Evolutionary conservation across 2,113 vertebrate genomes (phyloP), one percentile per base, ranked within the genome.

Genomic region (Chamaea fasciata): DNA sequence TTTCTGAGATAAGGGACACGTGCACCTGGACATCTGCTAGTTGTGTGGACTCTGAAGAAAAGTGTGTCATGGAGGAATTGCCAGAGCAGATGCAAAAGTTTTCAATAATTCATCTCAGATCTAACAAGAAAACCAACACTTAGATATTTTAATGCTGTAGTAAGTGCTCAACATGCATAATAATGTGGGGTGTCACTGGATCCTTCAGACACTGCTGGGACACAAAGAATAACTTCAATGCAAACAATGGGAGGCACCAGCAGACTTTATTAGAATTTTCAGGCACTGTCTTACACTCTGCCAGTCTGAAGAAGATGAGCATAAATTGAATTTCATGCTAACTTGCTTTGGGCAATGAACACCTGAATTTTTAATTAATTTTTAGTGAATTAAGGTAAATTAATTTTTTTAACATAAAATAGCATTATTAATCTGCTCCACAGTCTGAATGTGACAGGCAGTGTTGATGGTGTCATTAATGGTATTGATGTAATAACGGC

Each of bases 311-410:
- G 47, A 55, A 94, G 80, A 94, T 87, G 64, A 95, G 41, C n/a
- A 46, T 39, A 94, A 96, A 96, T 81, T 92, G 80, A 96, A 97
- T 96, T 95, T 96, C 83, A 94, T 83, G 92, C 90, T 95, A 86
- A 86, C 46, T 91, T 94, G 87, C 83, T 88, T 41, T 90, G 44
- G 52, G 80, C 78, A 91, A 92, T 69, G 23, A 83, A 39, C 23
- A 74, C 33, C 56, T 9, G 21, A 80, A 41, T 83, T 95, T 96
- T 94, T 81, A 95, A 97, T 92, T 92, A 97, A 89, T 67, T 95
- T 78, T 92, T 65, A 76, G 70, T 81, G 49, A 85, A 92, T 93
- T 93, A 96, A 87, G 39, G 56, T 94, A 57, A 56, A 33, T 33
- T 33, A 56, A 20, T 94, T n/a, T 74, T 73, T 73, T 84, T 73